These are phyloP conservation scores for Formicarius rufipectus DNA, from an alignment of 2,113 vertebrate genomes.

Conservation along the genomic window DNA sequence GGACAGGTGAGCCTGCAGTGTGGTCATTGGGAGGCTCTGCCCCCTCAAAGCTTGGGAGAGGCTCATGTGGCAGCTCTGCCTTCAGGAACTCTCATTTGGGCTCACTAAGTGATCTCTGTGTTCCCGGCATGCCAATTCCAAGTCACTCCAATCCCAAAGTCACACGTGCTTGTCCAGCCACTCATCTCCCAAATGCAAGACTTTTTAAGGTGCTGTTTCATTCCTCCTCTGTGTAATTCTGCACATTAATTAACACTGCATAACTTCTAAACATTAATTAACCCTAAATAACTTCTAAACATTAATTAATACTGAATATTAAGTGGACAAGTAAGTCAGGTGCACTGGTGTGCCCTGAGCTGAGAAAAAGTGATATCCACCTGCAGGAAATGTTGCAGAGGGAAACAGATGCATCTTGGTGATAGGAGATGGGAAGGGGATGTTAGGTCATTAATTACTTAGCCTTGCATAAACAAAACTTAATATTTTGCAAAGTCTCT, in stretches of 20 bases:
- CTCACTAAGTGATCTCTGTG: background rate
- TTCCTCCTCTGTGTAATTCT: background rate
- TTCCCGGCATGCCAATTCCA: background rate
- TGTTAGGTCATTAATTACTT: constrained; percentile 78
- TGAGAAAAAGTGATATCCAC: constrained; percentile 51
- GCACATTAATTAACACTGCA: background rate
- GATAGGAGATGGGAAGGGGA: constrained; percentile 78
- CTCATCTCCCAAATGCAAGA: background rate
- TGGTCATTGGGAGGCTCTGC: background rate
- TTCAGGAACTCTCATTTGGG: background rate
- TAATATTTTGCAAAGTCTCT: constrained; percentile 63
- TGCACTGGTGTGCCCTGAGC: constrained; percentile 4
- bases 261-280: background rate
- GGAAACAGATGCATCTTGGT: constrained; percentile 78
- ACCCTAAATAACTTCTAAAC: background rate
- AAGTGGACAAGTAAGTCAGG: constrained; percentile 43
- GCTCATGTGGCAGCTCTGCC: background rate
- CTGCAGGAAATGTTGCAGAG: constrained; percentile 68
- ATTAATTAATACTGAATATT: background rate
- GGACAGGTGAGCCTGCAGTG: background rate
- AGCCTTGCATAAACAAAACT: constrained; percentile 70
- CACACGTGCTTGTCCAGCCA: background rate
- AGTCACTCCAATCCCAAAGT: background rate
- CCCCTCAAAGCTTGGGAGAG: background rate
- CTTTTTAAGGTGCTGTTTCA: background rate